Conservation (phyloP, 2,888 invertebrate genomes). For the Athalia cordata region DNA sequence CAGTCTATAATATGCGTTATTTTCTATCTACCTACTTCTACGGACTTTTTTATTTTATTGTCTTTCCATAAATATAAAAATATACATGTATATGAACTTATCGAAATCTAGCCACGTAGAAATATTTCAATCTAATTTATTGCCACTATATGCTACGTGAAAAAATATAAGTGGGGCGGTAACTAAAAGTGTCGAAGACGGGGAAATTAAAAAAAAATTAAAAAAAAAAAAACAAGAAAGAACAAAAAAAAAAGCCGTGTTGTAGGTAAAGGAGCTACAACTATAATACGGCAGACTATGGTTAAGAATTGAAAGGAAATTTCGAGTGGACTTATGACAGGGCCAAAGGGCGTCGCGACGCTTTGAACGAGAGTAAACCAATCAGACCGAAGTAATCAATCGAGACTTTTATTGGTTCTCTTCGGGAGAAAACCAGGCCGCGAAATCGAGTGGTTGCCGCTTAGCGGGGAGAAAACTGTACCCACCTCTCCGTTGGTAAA, state of each 20-base stretch:
- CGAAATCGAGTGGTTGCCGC: constrained; percentile 15
- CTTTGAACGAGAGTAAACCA: constrained; percentile 36
- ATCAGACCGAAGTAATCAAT: constrained; percentile 37
- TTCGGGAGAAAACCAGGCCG: constrained; percentile 30
- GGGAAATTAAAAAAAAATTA: not conserved
- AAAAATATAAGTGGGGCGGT: no score
- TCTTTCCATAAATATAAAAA: no score
- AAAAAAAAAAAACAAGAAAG: not conserved
- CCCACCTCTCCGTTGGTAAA: not conserved
- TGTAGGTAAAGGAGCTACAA: no score
- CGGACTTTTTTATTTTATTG: no score
- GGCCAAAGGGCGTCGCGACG: constrained; percentile 28
- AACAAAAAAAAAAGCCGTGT: not conserved
- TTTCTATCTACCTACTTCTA: no score
- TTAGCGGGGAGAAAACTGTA: constrained; percentile 1
- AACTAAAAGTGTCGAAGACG: not conserved
- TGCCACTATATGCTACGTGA: no score
- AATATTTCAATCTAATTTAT: no score
- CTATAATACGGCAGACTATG: not conserved
- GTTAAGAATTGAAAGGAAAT: not conserved
- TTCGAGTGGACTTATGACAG: constrained; percentile 29
- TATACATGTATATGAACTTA: no score
- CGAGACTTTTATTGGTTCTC: constrained; percentile 35
- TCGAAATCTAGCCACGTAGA: no score
- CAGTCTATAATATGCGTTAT: no score